These are phyloP conservation scores for Meloe dianella DNA, from an alignment of 2,888 invertebrate species.

Conservation along the genomic window DNA sequence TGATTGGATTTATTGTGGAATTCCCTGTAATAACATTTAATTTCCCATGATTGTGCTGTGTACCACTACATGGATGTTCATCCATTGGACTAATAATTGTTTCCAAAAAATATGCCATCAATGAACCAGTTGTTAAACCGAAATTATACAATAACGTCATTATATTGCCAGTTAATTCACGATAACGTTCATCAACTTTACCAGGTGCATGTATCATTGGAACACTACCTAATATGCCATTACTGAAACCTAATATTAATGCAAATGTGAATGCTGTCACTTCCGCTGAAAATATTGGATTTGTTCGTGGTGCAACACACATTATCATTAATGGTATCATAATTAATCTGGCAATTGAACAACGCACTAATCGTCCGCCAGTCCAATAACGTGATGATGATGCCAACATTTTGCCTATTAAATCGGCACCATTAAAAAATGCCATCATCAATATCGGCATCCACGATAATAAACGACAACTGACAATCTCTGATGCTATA, in stretches of 20 bases:
- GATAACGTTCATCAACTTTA: slow-evolving; percentile 82
- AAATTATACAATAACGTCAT: slow-evolving; percentile 93
- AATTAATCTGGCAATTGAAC: slow-evolving; percentile 74
- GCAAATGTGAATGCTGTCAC: slow-evolving; percentile 72
- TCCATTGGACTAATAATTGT: slow-evolving; percentile 55
- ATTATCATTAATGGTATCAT: slow-evolving; percentile 82
- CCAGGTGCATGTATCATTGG: slow-evolving; percentile 93
- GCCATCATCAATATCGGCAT: slow-evolving; percentile 93
- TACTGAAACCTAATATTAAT: slow-evolving; percentile 77
- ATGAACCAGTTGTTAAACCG: slow-evolving; percentile 82
- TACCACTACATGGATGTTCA: slow-evolving; percentile 46
- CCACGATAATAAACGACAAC: slow-evolving; percentile 84
- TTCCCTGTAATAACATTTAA: slow-evolving; percentile 16
- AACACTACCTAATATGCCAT: slow-evolving; percentile 87
- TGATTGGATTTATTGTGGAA: slow-evolving; percentile 33
- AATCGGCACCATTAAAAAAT: slow-evolving; percentile 84
- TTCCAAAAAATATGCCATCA: slow-evolving; percentile 79
- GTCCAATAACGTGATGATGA: slow-evolving; percentile 86
- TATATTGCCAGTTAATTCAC: slow-evolving; percentile 90
- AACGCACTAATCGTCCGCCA: slow-evolving; percentile 75
- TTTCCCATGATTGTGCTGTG: slow-evolving; percentile 23
- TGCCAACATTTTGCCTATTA: slow-evolving; percentile 81
- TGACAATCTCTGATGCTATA: slow-evolving; percentile 85
- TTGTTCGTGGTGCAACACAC: slow-evolving; percentile 79
- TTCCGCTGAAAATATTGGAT: slow-evolving; percentile 75